Percentiles rank a stretch among this genome's conserved stretches.
Conservation (phyloP, 1,140 invertebrate genomes). For the Triops cancriformis region DNA sequence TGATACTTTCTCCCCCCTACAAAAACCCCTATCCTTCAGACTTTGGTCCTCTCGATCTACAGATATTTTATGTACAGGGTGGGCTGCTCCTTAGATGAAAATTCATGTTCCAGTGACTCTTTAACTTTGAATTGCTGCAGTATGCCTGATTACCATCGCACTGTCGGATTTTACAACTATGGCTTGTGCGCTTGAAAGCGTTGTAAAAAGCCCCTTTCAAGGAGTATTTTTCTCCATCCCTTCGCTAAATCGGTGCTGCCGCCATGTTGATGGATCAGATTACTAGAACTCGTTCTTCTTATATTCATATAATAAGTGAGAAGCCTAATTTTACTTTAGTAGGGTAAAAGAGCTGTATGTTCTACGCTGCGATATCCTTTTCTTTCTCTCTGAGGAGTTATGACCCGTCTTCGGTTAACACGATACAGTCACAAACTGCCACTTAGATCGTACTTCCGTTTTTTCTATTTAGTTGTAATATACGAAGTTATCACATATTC, state of each 20-base stretch:
- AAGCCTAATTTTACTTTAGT: too few species aligned
- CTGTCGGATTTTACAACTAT: not conserved
- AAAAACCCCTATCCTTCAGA: too few species aligned
- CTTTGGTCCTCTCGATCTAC: too few species aligned
- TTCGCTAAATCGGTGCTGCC: not conserved
- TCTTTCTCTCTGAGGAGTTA: too few species aligned
- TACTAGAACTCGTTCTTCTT: not conserved
- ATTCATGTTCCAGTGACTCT: not conserved
- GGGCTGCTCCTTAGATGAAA: not conserved
- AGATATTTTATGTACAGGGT: too few species aligned
- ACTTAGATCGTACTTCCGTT: too few species aligned
- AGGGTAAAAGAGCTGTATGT: too few species aligned
- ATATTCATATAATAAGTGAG: not conserved
- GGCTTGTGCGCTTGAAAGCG: slow-evolving; percentile 9
- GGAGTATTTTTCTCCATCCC: not conserved
- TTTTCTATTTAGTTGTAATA: too few species aligned
- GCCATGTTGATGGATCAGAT: not conserved
- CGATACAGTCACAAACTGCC: too few species aligned
- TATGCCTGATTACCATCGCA: not conserved
- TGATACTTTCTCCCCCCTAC: not conserved
- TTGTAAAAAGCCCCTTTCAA: not conserved
- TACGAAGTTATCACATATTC: too few species aligned
- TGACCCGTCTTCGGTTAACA: too few species aligned
- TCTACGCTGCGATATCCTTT: too few species aligned
- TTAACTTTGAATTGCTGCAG: not conserved